phyloP scores from a whole-genome alignment of 2,888 invertebrate genomes.

The Diarsia rubi region DNA sequence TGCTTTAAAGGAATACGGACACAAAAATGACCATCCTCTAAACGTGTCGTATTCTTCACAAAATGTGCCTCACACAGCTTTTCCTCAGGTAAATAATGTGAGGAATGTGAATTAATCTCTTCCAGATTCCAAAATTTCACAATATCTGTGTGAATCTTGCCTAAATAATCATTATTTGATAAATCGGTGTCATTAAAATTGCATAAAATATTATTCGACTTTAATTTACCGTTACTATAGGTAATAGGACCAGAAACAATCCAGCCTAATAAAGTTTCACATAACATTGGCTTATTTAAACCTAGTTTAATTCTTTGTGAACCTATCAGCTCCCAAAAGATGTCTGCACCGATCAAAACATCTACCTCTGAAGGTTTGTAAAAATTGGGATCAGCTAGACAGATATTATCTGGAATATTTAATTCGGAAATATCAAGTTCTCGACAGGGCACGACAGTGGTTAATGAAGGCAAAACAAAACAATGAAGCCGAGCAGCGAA shows the following conservation, averaged over 20 bases:
- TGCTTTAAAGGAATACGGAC: not conserved
- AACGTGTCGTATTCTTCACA: too few relatives aligned
- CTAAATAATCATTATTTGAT: too few relatives aligned
- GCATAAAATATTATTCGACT: not conserved
- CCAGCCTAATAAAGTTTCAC: constrained; percentile 10
- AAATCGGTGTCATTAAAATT: not conserved
- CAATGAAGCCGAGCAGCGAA: too few relatives aligned
- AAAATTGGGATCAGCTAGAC: not conserved
- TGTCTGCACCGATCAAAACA: too few relatives aligned
- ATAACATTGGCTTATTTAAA: not conserved
- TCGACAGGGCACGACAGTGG: not conserved
- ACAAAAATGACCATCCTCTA: too few relatives aligned
- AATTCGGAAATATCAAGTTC: not conserved
- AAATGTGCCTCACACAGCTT: too few relatives aligned
- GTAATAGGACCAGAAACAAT: not conserved
- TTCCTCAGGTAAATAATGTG: too few relatives aligned
- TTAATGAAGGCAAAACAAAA: not conserved
- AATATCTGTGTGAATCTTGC: too few relatives aligned
- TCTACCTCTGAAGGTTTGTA: constrained; percentile 1
- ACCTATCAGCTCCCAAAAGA: not conserved
- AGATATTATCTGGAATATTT: not conserved
- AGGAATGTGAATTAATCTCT: too few relatives aligned
- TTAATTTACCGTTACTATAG: not conserved
- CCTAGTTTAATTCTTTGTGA: not conserved
- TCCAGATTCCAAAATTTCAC: too few relatives aligned